Evolutionary conservation across 2,888 invertebrate species (phyloP), one percentile per base, ranked within the genome.

Genomic region (Toxonevra muliebris): DNA sequence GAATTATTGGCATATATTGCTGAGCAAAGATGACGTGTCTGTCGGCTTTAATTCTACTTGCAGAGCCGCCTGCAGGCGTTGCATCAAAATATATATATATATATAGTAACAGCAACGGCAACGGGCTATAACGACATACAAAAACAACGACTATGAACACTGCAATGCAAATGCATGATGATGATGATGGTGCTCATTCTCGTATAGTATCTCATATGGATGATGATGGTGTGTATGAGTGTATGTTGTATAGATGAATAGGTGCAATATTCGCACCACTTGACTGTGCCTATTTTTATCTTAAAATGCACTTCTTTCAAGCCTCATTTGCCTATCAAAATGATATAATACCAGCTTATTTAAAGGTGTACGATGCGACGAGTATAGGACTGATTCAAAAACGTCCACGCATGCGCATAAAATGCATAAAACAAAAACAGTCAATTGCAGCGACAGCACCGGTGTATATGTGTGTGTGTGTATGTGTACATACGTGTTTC

Each of bases 281-380:
- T 64, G 57, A 58, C 52, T 61, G 62, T 40, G 48, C 43, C 60
- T 63, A 64, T 52, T 68, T 61, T 69, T 63, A 63, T 60, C 63
- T 70, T 30, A 57, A 70, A 69, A 66, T 69, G 69, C 71, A 69
- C 71, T 75, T 75, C 78, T 74, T 76, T 74, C 73, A 75, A 74
- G 77, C 75, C 75, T 75, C 77, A 78, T 80, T 80, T 80, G 75
- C 76, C 77, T 77, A 80, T 78, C 77, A 74, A 75, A 75, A 69
- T 74, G 76, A 77, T 77, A 78, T 77, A 79, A 78, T 73, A 75
- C 75, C 74, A 72, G 73, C 76, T 77, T 74, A 74, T 52, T 59
- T 58, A 15, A 48, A 15, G 12, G 13, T n/a, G 48, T 15, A n/a
- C 12, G 48, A 48, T 3, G 13, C 8, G 12, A n/a, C n/a, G n/a